These are phyloP conservation scores for Atopsyche davidsoni DNA, from an alignment of 1,140 invertebrate genomes.

Conservation along the genomic window DNA sequence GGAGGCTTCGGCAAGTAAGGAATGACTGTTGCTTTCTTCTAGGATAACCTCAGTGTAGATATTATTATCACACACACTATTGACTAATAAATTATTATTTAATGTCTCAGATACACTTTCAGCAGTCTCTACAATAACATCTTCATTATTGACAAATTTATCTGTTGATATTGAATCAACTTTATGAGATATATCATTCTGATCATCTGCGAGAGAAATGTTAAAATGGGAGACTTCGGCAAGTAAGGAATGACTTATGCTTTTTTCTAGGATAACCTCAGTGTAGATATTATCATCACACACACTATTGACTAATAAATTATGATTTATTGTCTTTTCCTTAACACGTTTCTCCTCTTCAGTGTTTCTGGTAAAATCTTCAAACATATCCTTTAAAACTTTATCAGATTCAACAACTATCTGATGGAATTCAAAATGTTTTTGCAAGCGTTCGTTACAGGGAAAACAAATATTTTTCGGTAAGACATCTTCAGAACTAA, in stretches of 20 bases:
- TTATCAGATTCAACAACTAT: constrained; percentile 13
- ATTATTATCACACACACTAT: constrained; percentile 13
- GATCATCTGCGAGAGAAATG: too few species aligned
- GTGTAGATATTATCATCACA: constrained; percentile 18
- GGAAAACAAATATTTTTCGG: constrained; percentile 15
- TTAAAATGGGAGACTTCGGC: too few species aligned
- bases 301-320: constrained; percentile 1
- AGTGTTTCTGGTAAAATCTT: neutral
- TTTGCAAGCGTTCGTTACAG: constrained; percentile 8
- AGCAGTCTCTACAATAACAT: too few species aligned
- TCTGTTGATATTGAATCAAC: too few species aligned
- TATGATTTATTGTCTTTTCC: too few species aligned
- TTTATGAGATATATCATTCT: too few species aligned
- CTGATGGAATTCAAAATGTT: constrained; percentile 19
- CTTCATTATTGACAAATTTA: too few species aligned
- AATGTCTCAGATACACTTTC: too few species aligned
- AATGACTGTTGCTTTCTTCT: too few species aligned
- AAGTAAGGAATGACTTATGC: too few species aligned
- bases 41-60: constrained; percentile 12
- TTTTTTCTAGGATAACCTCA: constrained; percentile 4
- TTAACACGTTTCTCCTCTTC: neutral
- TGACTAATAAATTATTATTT: too few species aligned
- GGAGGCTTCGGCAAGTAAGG: too few species aligned
- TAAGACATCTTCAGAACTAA: constrained; percentile 6
- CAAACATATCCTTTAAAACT: constrained; percentile 17